A percentile compares a stretch with the other conserved stretches of the same genome.
Evolutionary conservation across 2,888 invertebrate genomes (phyloP).

Genomic region (Platerodrilus igneus): DNA sequence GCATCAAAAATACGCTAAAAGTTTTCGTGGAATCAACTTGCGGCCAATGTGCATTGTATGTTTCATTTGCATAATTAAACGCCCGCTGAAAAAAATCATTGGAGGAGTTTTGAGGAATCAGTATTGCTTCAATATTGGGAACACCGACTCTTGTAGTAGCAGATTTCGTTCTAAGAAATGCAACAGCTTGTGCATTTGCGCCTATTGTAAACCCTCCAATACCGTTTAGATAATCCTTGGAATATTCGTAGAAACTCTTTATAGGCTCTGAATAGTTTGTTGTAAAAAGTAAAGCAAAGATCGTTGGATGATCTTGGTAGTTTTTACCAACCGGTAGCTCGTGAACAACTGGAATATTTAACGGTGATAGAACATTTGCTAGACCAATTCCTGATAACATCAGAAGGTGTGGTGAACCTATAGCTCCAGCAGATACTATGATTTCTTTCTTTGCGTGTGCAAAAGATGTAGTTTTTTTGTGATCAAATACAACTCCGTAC

Average conservation of each 20-base stretch:
- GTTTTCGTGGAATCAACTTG: slow-evolving; percentile 20
- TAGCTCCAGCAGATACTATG: slow-evolving; percentile 69
- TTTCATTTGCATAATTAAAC: slow-evolving; percentile 9
- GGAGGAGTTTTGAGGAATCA: slow-evolving; percentile 13
- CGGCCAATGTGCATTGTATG: slow-evolving; percentile 8
- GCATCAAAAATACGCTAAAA: slow-evolving; percentile 21
- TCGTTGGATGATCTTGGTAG: slow-evolving; percentile 70
- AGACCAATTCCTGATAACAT: slow-evolving; percentile 80
- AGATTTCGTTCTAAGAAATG: slow-evolving; percentile 19
- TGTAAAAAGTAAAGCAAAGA: slow-evolving; percentile 62
- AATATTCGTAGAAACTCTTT: slow-evolving; percentile 11
- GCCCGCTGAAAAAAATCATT: slow-evolving; percentile 6
- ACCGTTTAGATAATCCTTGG: slow-evolving; percentile 26
- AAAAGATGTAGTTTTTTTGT: slow-evolving; percentile 52
- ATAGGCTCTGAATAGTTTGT: slow-evolving; percentile 19
- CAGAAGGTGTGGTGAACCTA: slow-evolving; percentile 76
- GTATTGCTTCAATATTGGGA: slow-evolving; percentile 23
- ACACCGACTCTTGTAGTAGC: slow-evolving; percentile 13
- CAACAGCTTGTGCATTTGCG: slow-evolving; percentile 27
- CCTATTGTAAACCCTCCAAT: slow-evolving; percentile 28
- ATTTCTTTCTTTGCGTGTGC: slow-evolving; percentile 65
- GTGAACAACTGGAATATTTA: slow-evolving; percentile 57
- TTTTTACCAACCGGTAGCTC: slow-evolving; percentile 71
- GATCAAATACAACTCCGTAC: slow-evolving; percentile 62
- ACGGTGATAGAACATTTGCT: slow-evolving; percentile 52